phyloP scores from a whole-genome alignment of 2,888 invertebrate genomes.

The Tortricodes alternella region DNA sequence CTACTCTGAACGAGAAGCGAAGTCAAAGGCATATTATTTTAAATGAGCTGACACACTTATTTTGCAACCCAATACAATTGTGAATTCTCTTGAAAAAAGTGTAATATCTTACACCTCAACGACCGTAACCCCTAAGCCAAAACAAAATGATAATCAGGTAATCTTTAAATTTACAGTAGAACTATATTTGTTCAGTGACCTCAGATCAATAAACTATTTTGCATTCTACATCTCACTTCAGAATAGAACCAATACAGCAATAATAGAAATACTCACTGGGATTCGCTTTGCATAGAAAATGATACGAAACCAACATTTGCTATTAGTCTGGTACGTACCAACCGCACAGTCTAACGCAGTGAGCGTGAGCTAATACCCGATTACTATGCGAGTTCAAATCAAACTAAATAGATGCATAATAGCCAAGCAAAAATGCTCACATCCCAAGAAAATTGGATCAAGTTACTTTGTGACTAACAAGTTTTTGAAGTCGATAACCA shows the following conservation, averaged over 20 bases:
- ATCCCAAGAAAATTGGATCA: background rate
- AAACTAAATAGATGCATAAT: background rate
- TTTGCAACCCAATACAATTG: too few species aligned
- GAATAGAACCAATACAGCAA: slow-evolving; percentile 17
- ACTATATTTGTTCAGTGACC: background rate
- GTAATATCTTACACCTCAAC: too few species aligned
- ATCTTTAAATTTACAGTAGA: background rate
- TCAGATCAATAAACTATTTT: background rate
- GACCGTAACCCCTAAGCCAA: too few species aligned
- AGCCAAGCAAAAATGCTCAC: background rate
- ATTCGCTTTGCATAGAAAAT: slow-evolving; percentile 28
- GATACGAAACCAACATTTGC: slow-evolving; percentile 29
- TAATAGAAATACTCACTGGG: slow-evolving; percentile 17
- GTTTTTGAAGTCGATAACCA: background rate
- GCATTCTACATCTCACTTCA: slow-evolving; percentile 7
- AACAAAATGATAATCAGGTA: too few species aligned
- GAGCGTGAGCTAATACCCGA: background rate
- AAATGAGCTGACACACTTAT: too few species aligned
- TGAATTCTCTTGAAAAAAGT: too few species aligned
- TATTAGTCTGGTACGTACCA: slow-evolving; percentile 5
- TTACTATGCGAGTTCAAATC: background rate
- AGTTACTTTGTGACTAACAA: too few species aligned
- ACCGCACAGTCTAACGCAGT: background rate
- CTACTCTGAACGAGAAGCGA: too few species aligned
- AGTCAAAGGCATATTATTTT: too few species aligned